These are phyloP conservation scores for Onychostoma macrolepis DNA, from an alignment of 2,113 vertebrate genomes.

Conservation along the genomic window DNA sequence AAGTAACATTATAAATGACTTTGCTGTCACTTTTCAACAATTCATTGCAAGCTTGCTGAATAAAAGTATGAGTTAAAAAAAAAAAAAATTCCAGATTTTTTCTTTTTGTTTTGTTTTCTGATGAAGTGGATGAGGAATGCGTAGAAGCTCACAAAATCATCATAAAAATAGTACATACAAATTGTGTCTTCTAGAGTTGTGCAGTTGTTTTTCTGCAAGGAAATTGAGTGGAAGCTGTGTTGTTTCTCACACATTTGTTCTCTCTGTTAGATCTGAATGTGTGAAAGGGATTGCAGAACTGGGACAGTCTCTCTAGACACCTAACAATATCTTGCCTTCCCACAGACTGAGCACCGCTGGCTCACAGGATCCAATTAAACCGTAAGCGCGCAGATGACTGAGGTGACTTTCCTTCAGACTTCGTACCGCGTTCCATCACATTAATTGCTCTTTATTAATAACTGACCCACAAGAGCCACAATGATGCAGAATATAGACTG, in stretches of 20 bases:
- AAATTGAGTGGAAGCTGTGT: not conserved
- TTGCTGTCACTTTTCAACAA: too few species aligned
- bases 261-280: not conserved
- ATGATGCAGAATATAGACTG: not conserved
- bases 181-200: not conserved
- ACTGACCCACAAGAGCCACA: not conserved
- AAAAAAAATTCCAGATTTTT: too few species aligned
- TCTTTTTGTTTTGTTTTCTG: too few species aligned
- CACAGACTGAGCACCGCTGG: not conserved
- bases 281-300: not conserved
- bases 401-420: not conserved
- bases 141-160: not conserved
- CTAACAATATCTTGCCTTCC: not conserved
- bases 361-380: not conserved
- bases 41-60: too few species aligned
- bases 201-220: not conserved
- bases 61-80: too few species aligned
- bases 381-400: not conserved
- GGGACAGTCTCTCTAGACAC: not conserved
- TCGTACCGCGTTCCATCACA: not conserved
- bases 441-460: constrained; percentile 6
- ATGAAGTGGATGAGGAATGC: not conserved
- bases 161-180: not conserved
- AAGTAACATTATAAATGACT: too few species aligned
- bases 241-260: not conserved